These are phyloP conservation scores for Apotomis capreana DNA, from an alignment of 2,888 invertebrate species.

Conservation along the genomic window DNA sequence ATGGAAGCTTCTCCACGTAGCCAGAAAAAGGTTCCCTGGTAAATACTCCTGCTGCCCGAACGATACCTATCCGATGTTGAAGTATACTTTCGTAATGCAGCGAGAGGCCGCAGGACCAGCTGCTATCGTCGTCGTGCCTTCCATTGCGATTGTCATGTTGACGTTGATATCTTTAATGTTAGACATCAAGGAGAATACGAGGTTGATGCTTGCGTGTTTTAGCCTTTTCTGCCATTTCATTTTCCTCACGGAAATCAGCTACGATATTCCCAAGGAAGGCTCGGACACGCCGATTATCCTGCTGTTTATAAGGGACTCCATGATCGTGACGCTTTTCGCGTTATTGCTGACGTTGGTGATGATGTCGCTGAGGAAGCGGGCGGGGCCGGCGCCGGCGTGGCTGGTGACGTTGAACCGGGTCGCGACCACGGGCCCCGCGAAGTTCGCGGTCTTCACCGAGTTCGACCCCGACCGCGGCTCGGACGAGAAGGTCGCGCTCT, in stretches of 20 bases:
- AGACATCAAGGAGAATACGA: slow-evolving; percentile 81
- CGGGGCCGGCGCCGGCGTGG: slow-evolving; percentile 65
- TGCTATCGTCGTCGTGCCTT: slow-evolving; percentile 83
- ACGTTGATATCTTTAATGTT: slow-evolving; percentile 83
- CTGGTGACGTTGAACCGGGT: slow-evolving; percentile 62
- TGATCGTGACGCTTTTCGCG: slow-evolving; percentile 67
- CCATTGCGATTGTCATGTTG: slow-evolving; percentile 79
- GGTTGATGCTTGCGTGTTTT: slow-evolving; percentile 81
- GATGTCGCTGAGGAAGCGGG: slow-evolving; percentile 63
- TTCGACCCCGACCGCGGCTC: slow-evolving; percentile 66
- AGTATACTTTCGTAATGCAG: slow-evolving; percentile 81
- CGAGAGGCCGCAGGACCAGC: slow-evolving; percentile 84
- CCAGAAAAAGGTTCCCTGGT: slow-evolving; percentile 72
- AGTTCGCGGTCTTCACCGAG: slow-evolving; percentile 74
- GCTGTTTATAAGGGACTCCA: slow-evolving; percentile 73
- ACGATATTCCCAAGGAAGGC: slow-evolving; percentile 84
- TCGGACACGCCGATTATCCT: slow-evolving; percentile 82
- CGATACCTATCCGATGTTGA: slow-evolving; percentile 84
- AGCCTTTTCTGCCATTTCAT: slow-evolving; percentile 85
- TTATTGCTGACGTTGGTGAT: slow-evolving; percentile 68
- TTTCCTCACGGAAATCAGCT: slow-evolving; percentile 84
- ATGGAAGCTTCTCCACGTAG: slow-evolving; percentile 82
- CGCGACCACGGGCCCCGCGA: slow-evolving; percentile 66
- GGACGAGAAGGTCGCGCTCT: slow-evolving; percentile 55
- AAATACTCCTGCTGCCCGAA: slow-evolving; percentile 82